A percentile compares a stretch with the other conserved stretches of the same genome.
Evolutionary conservation across 1,140 invertebrate species (phyloP).

Genomic region (Drosophila baimaii): DNA sequence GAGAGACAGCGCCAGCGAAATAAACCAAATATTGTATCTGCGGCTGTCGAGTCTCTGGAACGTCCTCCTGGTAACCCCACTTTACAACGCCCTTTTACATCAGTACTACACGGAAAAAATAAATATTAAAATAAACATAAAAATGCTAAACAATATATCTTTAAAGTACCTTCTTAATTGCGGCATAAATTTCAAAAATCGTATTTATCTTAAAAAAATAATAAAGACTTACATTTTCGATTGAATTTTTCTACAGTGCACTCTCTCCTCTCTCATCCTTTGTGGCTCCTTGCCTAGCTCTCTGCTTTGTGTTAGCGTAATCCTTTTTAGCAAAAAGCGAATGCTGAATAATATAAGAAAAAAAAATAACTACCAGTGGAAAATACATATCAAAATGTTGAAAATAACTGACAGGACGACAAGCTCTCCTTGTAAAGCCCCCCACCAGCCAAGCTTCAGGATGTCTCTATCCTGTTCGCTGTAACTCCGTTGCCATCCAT

Average conservation of each 20-base stretch:
- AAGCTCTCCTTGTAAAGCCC: constrained; percentile 10
- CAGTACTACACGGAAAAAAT: neutral
- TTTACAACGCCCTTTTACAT: neutral
- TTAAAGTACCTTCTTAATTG: neutral
- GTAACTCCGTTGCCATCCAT: constrained; percentile 35
- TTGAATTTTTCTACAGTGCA: neutral
- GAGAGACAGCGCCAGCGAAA: constrained; percentile 43
- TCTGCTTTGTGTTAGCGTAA: constrained; percentile 75
- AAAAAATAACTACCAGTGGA: constrained; percentile 29
- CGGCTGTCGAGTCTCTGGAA: constrained; percentile 31
- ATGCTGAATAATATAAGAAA: constrained; percentile 45
- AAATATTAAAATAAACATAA: neutral
- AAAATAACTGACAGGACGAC: constrained; percentile 76
- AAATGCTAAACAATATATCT: accelerated
- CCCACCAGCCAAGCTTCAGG: neutral
- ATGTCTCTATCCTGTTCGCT: constrained; percentile 24
- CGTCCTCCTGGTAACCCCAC: neutral
- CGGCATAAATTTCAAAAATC: accelerated
- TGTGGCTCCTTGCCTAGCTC: constrained; percentile 42
- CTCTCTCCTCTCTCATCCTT: neutral
- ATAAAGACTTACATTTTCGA: accelerated
- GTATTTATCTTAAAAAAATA: accelerated
- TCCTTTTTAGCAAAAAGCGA: constrained; percentile 72
- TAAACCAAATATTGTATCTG: constrained; percentile 63
- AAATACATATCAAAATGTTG: constrained; percentile 74